Conservation (phyloP, 2,797 vertebrate genomes). For the Myoxocephalus aenaeus region DNA sequence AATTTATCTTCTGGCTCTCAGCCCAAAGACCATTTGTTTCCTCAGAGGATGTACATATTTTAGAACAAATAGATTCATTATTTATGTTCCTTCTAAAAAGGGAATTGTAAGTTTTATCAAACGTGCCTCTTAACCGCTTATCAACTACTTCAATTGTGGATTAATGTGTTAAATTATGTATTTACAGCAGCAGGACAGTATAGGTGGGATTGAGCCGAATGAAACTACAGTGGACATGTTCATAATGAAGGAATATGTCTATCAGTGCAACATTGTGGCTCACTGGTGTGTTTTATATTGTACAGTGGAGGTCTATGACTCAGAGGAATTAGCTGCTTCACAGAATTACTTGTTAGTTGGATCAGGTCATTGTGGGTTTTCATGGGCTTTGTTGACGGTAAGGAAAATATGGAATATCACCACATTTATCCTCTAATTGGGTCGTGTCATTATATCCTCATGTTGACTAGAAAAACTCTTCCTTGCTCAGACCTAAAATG, state of each 20-base stretch:
- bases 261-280: background rate
- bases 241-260: background rate
- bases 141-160: background rate
- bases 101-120: conserved; percentile 1
- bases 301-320: background rate
- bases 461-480: background rate
- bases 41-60: background rate
- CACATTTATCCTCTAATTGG: background rate
- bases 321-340: background rate
- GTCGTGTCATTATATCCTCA: background rate
- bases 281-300: background rate
- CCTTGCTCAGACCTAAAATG: background rate
- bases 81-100: background rate
- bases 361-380: background rate
- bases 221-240: background rate
- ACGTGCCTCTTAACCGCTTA: background rate
- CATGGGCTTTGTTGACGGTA: background rate
- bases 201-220: background rate
- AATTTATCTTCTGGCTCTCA: background rate
- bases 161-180: background rate
- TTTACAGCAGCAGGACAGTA: conserved; percentile 1
- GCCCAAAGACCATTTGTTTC: background rate
- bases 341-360: background rate
- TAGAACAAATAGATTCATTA: background rate
- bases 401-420: background rate